Evolutionary conservation across 1,140 invertebrate genomes (phyloP), one percentile per base, ranked within the genome.

Genomic region (Drosophila orena): DNA sequence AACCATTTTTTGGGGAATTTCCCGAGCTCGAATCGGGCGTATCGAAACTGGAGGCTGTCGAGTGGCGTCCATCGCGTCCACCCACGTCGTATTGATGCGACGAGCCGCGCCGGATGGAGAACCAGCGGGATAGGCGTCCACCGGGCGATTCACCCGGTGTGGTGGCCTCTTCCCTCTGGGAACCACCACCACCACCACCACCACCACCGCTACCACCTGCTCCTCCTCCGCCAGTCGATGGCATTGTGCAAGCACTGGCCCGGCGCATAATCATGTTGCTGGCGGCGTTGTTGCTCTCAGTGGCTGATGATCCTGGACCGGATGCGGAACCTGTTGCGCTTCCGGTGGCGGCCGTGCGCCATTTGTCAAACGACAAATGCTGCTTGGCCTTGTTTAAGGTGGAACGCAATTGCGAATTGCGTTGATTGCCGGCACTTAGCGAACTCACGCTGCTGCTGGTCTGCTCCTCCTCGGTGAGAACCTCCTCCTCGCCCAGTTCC

Each of bases 51-150:
- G 85, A 81, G 22, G 74, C 77, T 0, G 77, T 59, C 22, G 91
- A 83, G 8, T 92, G 88, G 1, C 90, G 89, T 2, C 79, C 81
- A 70, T 93, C 88, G 20, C 79, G 78, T 66, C 92, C 93, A 12
- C 93, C 94, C 88, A 96, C 94, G 83, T 96, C 96, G 91, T 97
- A 96, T 65, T 97, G 95, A 91, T 96, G 96, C n/a, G 94, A 93
- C 42, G 96, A 96, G 40, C 96, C 96, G 59, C 96, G 94, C 11
- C 96, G 93, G 46, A 97, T 96, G 73, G 96, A 97, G 93, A 97
- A 97, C 96, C 96, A 97, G 70, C 97, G 93, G 10, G 96, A 95
- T 2, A 97, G 93, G 30, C 95, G 92, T 10, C 96, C 96, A 38
- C 96, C 95, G 12, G 94, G 93, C 56, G 95, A 93, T 50, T 96